Conservation (phyloP, 2,113 vertebrate genomes). For the Cyprinodon brontotheroides region DNA sequence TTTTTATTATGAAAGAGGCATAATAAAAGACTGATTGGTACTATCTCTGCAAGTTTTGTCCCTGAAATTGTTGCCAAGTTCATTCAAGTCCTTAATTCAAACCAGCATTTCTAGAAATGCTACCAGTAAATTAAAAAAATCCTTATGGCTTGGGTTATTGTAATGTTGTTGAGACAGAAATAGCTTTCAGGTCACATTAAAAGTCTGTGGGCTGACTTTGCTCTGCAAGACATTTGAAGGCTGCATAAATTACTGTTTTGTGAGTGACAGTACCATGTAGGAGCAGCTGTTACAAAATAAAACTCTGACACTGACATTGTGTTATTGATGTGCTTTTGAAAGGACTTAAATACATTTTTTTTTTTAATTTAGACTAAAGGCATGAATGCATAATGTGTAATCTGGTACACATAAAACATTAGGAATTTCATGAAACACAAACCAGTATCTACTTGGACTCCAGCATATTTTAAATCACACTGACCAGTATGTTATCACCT, state of each 20-base stretch:
- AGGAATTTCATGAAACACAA: background rate
- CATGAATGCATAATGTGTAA: background rate
- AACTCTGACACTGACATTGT: background rate
- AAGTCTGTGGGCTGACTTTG: conserved; percentile 24
- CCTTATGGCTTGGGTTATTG: conserved; percentile 21
- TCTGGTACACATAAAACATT: background rate
- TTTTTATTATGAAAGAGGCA: conserved; percentile 1
- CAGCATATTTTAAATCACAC: background rate
- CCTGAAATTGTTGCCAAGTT: conserved; percentile 17
- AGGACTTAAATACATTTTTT: background rate
- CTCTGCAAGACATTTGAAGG: conserved; percentile 13
- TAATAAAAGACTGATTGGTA: conserved; percentile 47
- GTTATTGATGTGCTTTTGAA: background rate
- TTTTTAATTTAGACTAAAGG: background rate
- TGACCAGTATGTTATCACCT: background rate
- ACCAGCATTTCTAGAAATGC: conserved; percentile 42
- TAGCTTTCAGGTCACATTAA: conserved; percentile 17
- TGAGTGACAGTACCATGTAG: conserved; percentile 13
- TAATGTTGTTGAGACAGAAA: conserved; percentile 23
- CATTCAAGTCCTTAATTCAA: conserved; percentile 43
- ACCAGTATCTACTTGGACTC: background rate
- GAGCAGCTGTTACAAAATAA: conserved; percentile 17
- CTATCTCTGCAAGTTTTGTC: conserved; percentile 58
- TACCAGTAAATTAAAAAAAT: conserved; percentile 57
- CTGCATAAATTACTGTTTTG: conserved; percentile 37